A percentile compares a stretch with the other conserved stretches of the same genome.
Evolutionary conservation across 1,140 invertebrate genomes (phyloP).

Genomic region (Drosophila repletoides): DNA sequence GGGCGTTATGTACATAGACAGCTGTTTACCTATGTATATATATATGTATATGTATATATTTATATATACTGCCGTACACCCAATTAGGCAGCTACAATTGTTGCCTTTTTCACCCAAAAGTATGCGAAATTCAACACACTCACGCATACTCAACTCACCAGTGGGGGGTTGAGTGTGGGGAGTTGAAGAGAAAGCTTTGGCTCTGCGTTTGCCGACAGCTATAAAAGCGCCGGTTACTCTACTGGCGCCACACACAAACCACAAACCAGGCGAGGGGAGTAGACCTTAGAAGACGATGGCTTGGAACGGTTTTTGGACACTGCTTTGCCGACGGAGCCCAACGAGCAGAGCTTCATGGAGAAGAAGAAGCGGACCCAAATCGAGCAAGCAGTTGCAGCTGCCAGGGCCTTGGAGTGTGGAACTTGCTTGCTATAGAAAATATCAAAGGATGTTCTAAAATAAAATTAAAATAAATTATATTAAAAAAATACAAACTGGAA

Average conservation of each 20-base stretch:
- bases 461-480: background rate
- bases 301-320: constrained; percentile 65
- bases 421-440: constrained; percentile 38
- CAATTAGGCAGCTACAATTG: constrained; percentile 79
- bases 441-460: constrained; percentile 53
- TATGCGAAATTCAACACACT: constrained; percentile 56
- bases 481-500: no score
- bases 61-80: constrained; percentile 51
- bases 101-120: constrained; percentile 51
- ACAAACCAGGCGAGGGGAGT: constrained; percentile 44
- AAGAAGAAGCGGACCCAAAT: background rate
- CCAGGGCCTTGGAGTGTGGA: constrained; percentile 56
- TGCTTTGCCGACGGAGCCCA: constrained; percentile 60
- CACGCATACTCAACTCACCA: constrained; percentile 53
- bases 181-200: constrained; percentile 47
- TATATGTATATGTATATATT: constrained; percentile 31
- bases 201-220: constrained; percentile 50
- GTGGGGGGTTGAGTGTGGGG: constrained; percentile 3
- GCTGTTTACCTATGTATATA: constrained; percentile 62
- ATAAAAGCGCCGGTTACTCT: constrained; percentile 56
- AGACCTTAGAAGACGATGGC: constrained; percentile 40
- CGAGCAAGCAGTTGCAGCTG: constrained; percentile 26
- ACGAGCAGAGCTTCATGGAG: background rate
- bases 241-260: constrained; percentile 75
- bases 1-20: constrained; percentile 18